phyloP scores from a whole-genome alignment of 2,113 vertebrate genomes.

The Asarcornis scutulata region DNA sequence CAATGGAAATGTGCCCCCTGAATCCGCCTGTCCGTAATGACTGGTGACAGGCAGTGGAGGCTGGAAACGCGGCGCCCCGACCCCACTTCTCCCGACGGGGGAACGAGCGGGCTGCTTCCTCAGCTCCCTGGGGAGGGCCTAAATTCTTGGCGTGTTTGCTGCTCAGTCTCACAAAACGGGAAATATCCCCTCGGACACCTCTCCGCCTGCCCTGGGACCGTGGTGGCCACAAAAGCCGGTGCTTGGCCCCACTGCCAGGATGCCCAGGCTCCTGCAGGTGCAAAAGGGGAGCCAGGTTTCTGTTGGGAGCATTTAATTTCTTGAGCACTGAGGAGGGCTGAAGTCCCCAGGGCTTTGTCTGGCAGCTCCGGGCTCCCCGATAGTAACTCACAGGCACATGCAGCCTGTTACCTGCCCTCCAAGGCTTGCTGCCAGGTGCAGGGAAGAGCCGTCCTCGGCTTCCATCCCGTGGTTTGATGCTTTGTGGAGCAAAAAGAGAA shows the following conservation, averaged over 20 bases:
- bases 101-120: too few species aligned
- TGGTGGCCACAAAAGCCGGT: accelerated
- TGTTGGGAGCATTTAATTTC: not conserved
- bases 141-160: not conserved
- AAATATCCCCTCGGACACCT: not conserved
- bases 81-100: accelerated
- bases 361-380: not conserved
- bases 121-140: accelerated
- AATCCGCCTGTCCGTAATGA: not conserved
- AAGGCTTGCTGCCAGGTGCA: not conserved
- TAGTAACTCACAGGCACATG: not conserved
- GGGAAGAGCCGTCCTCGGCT: not conserved
- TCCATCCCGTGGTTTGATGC: not conserved
- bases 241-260: not conserved
- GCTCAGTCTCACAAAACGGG: not conserved
- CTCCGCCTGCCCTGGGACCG: accelerated
- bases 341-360: not conserved
- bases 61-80: accelerated
- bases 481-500: not conserved
- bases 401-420: not conserved
- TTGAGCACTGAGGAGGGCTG: not conserved
- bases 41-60: not conserved
- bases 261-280: not conserved
- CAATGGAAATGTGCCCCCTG: not conserved
- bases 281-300: not conserved